Evolutionary conservation across 2,888 invertebrate species (phyloP).

Genomic region (Mesorhabditis spiculigera): DNA sequence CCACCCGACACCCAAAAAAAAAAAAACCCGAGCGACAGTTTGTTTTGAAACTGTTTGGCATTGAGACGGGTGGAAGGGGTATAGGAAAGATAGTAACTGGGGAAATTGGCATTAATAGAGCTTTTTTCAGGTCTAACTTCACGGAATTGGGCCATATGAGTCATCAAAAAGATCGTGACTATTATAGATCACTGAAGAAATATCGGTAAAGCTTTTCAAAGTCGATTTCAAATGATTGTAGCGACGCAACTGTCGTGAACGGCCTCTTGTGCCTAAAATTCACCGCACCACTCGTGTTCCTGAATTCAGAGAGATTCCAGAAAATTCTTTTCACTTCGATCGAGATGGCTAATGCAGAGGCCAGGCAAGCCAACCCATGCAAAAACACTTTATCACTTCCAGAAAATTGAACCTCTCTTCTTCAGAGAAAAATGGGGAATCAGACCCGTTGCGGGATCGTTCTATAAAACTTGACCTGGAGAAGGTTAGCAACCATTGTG

Average conservation of each 20-base stretch:
- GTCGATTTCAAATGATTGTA: neutral
- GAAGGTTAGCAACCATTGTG: too few relatives aligned
- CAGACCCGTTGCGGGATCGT: too few relatives aligned
- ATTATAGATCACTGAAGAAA: neutral
- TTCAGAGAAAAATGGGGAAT: too few relatives aligned
- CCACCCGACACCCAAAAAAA: too few relatives aligned
- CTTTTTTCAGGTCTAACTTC: neutral
- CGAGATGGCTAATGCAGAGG: neutral
- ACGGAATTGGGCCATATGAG: neutral
- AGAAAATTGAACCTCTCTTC: too few relatives aligned
- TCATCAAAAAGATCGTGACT: neutral
- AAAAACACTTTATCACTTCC: too few relatives aligned
- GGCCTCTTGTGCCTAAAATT: neutral
- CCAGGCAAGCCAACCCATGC: neutral
- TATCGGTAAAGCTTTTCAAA: neutral
- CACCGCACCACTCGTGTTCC: neutral
- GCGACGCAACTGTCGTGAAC: neutral
- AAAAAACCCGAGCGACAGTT: too few relatives aligned
- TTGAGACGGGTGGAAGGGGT: too few relatives aligned
- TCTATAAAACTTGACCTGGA: too few relatives aligned
- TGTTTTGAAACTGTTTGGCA: too few relatives aligned
- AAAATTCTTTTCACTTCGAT: neutral
- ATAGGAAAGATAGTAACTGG: too few relatives aligned
- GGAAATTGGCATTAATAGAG: too few relatives aligned
- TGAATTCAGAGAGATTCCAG: neutral